Percentiles rank a stretch among this genome's conserved stretches.
Evolutionary conservation across 2,113 vertebrate species (phyloP).

Genomic region (Oncorhynchus tshawytscha): DNA sequence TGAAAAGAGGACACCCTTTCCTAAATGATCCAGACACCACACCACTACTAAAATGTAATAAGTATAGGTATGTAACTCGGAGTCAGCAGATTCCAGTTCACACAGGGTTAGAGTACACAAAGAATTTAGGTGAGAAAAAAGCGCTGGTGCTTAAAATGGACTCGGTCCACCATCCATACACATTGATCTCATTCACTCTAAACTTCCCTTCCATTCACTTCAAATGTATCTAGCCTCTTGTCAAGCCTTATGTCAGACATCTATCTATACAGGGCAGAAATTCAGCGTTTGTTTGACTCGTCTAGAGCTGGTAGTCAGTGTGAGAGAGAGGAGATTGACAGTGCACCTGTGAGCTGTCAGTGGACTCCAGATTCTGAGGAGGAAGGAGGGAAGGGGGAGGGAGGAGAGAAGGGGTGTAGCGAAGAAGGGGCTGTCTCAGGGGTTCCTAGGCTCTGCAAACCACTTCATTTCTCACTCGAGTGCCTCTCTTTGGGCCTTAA

Average conservation of each 20-base stretch:
- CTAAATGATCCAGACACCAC: constrained; percentile 1
- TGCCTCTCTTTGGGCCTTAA: constrained; percentile 91
- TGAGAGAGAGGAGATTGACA: constrained; percentile 60
- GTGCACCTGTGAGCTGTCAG: constrained; percentile 66
- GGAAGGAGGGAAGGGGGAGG: background rate
- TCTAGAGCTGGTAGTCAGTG: constrained; percentile 28
- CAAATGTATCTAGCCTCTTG: too few relatives aligned
- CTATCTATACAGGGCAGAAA: background rate
- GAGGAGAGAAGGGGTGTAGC: constrained; percentile 2
- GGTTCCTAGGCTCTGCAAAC: constrained; percentile 77
- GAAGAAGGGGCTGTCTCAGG: constrained; percentile 22
- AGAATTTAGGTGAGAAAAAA: too few relatives aligned
- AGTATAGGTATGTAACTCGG: background rate
- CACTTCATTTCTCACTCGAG: constrained; percentile 99
- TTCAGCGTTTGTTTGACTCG: background rate
- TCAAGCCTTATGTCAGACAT: too few relatives aligned
- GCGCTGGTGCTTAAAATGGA: too few relatives aligned
- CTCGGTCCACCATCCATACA: too few relatives aligned
- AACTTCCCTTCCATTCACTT: background rate
- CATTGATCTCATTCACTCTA: too few relatives aligned
- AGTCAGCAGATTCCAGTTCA: background rate
- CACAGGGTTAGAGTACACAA: background rate
- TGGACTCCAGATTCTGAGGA: constrained; percentile 50
- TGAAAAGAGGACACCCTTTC: background rate
- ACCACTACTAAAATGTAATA: background rate